A percentile compares a stretch with the other conserved stretches of the same genome.
Conservation (phyloP, 2,113 vertebrate genomes). For the Antennarius striatus region DNA sequence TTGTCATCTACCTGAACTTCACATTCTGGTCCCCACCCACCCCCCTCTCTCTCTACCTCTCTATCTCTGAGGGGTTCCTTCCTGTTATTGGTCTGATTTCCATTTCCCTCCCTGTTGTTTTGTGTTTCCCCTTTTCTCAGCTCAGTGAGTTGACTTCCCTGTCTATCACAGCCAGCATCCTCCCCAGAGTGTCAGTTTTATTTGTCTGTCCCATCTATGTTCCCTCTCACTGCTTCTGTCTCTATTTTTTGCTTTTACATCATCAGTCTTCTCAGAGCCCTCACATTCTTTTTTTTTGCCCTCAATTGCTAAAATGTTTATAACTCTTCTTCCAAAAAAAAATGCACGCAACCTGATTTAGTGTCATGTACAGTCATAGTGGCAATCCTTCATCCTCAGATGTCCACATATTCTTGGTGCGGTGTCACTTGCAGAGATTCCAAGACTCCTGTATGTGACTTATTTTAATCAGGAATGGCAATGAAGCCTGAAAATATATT, state of each 20-base stretch:
- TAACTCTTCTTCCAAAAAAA: not conserved
- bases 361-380: not conserved
- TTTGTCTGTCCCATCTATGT: slow-evolving; percentile 41
- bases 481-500: too few relatives aligned
- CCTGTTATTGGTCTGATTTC: slow-evolving; percentile 26
- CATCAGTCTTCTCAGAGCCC: slow-evolving; percentile 13
- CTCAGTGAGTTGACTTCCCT: slow-evolving; percentile 35
- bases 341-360: not conserved
- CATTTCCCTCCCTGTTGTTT: slow-evolving; percentile 19
- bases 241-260: slow-evolving; percentile 8
- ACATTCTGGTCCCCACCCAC: not conserved
- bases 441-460: too few relatives aligned
- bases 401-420: too few relatives aligned
- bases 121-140: slow-evolving; percentile 31
- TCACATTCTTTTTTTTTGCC: not conserved
- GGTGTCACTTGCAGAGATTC: too few relatives aligned
- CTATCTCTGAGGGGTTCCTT: not conserved
- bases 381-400: too few relatives aligned
- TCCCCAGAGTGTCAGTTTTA: slow-evolving; percentile 50
- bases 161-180: slow-evolving; percentile 45
- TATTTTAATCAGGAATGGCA: too few relatives aligned
- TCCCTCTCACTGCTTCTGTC: slow-evolving; percentile 17
- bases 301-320: not conserved
- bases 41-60: not conserved
- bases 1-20: not conserved